These are phyloP conservation scores for Geotrypetes seraphini DNA, from an alignment of 2,797 vertebrate species.

Conservation along the genomic window DNA sequence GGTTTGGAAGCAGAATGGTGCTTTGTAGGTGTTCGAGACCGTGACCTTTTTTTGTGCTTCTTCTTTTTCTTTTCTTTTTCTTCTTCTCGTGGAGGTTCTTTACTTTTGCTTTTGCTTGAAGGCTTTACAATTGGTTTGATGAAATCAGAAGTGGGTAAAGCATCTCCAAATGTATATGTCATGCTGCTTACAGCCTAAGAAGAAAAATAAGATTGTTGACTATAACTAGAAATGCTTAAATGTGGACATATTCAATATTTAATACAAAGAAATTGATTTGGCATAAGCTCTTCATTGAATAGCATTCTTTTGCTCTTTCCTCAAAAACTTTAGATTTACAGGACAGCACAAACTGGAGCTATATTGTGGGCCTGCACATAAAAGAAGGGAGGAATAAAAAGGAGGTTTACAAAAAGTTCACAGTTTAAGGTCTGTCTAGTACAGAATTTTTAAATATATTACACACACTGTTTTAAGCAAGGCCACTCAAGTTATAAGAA, in stretches of 20 bases:
- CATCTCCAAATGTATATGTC: slow-evolving; percentile 36
- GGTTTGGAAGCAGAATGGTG: slow-evolving; percentile 50
- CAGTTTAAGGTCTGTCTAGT: no score
- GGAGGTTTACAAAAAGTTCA: no score
- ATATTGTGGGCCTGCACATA: no score
- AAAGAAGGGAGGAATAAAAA: no score
- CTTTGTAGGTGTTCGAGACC: slow-evolving; percentile 67
- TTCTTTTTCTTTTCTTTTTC: slow-evolving; percentile 88
- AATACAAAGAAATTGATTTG: neutral
- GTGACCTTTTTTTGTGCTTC: slow-evolving; percentile 81
- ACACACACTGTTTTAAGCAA: no score
- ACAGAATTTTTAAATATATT: no score
- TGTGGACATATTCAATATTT: neutral
- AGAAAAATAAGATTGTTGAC: slow-evolving; percentile 2
- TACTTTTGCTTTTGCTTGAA: slow-evolving; percentile 52
- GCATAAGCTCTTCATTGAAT: no score
- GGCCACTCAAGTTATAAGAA: no score
- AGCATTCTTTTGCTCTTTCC: no score
- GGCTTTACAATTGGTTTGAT: slow-evolving; percentile 41
- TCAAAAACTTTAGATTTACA: no score
- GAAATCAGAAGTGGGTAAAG: slow-evolving; percentile 37
- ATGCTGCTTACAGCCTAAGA: slow-evolving; percentile 34
- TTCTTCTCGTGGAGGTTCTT: slow-evolving; percentile 49
- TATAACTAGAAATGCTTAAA: neutral
- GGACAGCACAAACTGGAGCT: no score